These are phyloP conservation scores for Lutjanus campechanus DNA, from an alignment of 2,797 vertebrate species.

Conservation along the genomic window DNA sequence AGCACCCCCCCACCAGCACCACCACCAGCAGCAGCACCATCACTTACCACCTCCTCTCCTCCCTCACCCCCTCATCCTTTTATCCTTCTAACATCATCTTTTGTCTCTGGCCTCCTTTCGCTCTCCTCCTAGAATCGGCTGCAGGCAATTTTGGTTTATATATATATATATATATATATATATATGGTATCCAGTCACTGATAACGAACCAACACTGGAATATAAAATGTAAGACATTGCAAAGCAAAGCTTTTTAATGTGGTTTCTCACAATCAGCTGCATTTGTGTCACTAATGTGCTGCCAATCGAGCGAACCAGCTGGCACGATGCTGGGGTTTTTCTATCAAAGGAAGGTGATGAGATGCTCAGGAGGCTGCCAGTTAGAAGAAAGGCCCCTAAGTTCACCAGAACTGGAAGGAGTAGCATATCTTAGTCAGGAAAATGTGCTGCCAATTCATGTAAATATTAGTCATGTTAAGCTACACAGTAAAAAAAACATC, in stretches of 20 bases:
- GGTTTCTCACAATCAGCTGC: conserved; percentile 38
- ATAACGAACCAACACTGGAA: conserved; percentile 50
- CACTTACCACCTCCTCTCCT: conserved; percentile 73
- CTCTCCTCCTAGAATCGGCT: conserved; percentile 68
- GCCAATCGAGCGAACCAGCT: conserved; percentile 8
- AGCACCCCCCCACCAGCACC: conserved; percentile 10
- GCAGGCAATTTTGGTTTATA: conserved; percentile 58
- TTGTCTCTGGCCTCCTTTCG: conserved; percentile 79
- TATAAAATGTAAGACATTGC: conserved; percentile 28
- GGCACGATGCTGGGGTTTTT: conserved; percentile 17
- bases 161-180: conserved; percentile 32
- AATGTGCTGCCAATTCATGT: not conserved
- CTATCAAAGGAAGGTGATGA: conserved; percentile 40
- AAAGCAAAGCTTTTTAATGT: conserved; percentile 22
- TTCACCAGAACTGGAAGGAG: not conserved
- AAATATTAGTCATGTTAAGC: not conserved
- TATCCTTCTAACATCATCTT: conserved; percentile 73
- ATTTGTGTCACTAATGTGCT: conserved; percentile 40
- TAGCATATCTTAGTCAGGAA: conserved; percentile 8
- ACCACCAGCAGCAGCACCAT: conserved; percentile 41
- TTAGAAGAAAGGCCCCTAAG: not conserved
- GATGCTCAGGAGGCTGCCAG: not conserved
- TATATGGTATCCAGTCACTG: conserved; percentile 61
- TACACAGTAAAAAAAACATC: too few species aligned
- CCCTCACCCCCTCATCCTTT: conserved; percentile 68